Conservation (phyloP, 2,888 invertebrate genomes). For the Idaea biselata region DNA sequence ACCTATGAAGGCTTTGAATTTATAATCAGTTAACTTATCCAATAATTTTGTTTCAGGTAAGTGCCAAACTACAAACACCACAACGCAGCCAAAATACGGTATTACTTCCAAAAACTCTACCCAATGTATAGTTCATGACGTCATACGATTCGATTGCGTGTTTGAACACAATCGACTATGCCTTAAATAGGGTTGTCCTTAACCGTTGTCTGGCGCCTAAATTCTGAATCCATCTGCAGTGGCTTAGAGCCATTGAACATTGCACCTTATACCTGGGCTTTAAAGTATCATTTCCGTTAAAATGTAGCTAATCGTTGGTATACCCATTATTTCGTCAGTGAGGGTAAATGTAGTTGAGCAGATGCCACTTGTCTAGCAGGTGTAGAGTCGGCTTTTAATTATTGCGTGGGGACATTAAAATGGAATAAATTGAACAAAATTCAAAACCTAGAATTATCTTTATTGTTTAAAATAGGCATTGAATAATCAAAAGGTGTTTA, state of each 20-base stretch:
- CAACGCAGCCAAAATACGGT: background rate
- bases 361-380: constrained; percentile 26
- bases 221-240: constrained; percentile 47
- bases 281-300: constrained; percentile 22
- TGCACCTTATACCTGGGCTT: constrained; percentile 14
- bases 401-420: background rate
- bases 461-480: constrained; percentile 4
- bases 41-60: background rate
- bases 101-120: background rate
- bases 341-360: constrained; percentile 20
- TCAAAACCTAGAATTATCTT: background rate
- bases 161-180: constrained; percentile 36
- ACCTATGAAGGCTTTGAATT: too few species aligned
- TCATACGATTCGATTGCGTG: constrained; percentile 31
- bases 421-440: background rate
- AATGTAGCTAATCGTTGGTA: background rate
- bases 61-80: background rate
- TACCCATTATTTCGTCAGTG: constrained; percentile 25
- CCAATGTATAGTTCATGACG: background rate
- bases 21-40: too few species aligned
- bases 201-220: constrained; percentile 69
- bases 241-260: constrained; percentile 17
- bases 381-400: constrained; percentile 10
- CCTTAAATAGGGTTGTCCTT: constrained; percentile 47
- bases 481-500: background rate